Conservation (phyloP, 2,888 invertebrate species). For the Allolobophora icterica region DNA sequence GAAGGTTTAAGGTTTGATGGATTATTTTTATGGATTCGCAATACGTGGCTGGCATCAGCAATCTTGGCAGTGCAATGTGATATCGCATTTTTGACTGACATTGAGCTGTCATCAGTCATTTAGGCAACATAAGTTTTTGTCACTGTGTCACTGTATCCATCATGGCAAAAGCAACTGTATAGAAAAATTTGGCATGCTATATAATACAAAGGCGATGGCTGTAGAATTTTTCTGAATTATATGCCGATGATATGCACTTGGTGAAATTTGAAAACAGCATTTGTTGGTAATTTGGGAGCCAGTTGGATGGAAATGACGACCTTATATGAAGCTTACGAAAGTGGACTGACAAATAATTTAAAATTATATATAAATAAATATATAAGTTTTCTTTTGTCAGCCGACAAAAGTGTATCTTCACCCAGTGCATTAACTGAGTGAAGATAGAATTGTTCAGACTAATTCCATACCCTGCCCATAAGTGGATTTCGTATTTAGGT, state of each 20-base stretch:
- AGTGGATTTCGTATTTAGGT: too few relatives aligned
- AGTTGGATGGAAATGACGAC: too few relatives aligned
- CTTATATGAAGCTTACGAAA: too few relatives aligned
- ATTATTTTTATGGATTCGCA: neutral
- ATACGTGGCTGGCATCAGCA: neutral
- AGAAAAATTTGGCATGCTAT: neutral
- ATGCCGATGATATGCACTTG: too few relatives aligned
- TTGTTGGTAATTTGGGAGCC: neutral
- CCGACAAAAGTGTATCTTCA: neutral
- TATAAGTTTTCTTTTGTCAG: neutral
- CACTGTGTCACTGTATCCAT: conserved; percentile 17
- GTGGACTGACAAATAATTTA: neutral
- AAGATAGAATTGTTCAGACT: neutral
- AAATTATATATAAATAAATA: neutral
- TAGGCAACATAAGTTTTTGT: neutral
- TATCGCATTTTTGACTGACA: neutral
- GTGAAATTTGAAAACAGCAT: too few relatives aligned
- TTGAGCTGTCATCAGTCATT: neutral
- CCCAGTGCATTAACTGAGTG: neutral
- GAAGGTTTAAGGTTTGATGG: neutral
- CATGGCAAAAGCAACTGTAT: neutral
- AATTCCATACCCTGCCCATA: neutral
- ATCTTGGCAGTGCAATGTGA: neutral
- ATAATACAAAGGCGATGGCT: neutral
- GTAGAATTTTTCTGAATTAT: neutral